Conservation (phyloP, 2,113 vertebrate genomes). For the Pelobates fuscus region DNA sequence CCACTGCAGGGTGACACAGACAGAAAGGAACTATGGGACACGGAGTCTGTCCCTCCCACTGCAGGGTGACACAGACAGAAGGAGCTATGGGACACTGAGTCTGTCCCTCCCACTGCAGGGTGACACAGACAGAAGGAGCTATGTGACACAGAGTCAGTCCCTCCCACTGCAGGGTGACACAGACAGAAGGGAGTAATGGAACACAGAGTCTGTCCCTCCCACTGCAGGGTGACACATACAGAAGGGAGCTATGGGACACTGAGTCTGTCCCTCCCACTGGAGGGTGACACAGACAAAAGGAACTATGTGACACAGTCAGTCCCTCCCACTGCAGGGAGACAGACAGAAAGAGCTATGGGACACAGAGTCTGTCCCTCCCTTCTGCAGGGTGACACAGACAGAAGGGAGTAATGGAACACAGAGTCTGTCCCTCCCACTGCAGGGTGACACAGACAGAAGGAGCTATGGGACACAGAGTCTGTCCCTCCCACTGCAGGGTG, state of each 20-base stretch:
- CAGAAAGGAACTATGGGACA: neutral
- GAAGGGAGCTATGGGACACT: neutral
- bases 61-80: neutral
- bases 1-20: slow-evolving; percentile 3
- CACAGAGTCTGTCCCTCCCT: neutral
- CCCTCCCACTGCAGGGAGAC: neutral
- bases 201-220: neutral
- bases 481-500: neutral
- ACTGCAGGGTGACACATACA: neutral
- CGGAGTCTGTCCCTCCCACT: neutral
- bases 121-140: neutral
- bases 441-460: neutral
- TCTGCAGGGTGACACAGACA: neutral
- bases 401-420: neutral
- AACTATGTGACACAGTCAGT: neutral
- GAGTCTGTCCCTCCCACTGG: neutral
- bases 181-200: neutral
- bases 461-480: neutral
- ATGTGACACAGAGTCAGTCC: neutral
- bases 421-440: neutral
- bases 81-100: neutral
- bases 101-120: neutral
- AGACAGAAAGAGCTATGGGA: neutral
- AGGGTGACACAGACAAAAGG: slow-evolving; percentile 3
- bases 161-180: neutral